Evolutionary conservation across 2,797 vertebrate species (phyloP), one percentile per base, ranked within the genome.

Genomic region (Sandelia bainsii): DNA sequence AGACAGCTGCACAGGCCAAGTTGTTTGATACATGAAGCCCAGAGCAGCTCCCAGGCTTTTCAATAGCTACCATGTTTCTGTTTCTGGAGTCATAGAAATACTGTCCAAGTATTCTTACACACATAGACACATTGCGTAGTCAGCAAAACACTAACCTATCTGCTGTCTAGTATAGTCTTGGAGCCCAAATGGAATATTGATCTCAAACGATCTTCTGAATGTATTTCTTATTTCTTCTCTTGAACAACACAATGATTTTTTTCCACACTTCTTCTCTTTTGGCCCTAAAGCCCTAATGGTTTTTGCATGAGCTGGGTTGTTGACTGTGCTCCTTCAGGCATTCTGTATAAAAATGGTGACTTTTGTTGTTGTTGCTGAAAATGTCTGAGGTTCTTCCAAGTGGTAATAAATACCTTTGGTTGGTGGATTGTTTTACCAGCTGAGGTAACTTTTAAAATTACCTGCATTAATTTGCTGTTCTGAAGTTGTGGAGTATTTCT

Each of bases 131-230:
- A 88, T 69, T 89, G 90, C 88, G 87, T 91, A 90, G 87, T 84
- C 87, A 88, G 91, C 89, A 91, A 86, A 92, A 90, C 88, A 89
- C 87, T 86, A 88, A 72, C 74, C 86, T 85, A 81, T 85, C 72
- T 79, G 82, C 84, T 89, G 78, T 90, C 78, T 85, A 77, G 84
- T 89, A 86, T 69, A 62, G 82, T 86, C 81, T 53, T 73, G 74
- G 81, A 81, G 77, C 84, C 83, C 89, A 87, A 93, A 91, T 93
- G 85, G 90, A 91, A 90, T 92, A 92, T 92, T 93, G 92, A 91
- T 92, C 85, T 77, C 67, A 72, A 87, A 88, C 64, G 71, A 92
- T 90, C 84, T 83, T 89, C 81, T 83, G 69, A 83, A 79, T 90
- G 86, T 87, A 91, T 86, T 90, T 83, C 85, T 85, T 88, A 85